Base-by-base conservation (phyloP, 2,113 vertebrate species). In the Silurus meridionalis region DNA sequence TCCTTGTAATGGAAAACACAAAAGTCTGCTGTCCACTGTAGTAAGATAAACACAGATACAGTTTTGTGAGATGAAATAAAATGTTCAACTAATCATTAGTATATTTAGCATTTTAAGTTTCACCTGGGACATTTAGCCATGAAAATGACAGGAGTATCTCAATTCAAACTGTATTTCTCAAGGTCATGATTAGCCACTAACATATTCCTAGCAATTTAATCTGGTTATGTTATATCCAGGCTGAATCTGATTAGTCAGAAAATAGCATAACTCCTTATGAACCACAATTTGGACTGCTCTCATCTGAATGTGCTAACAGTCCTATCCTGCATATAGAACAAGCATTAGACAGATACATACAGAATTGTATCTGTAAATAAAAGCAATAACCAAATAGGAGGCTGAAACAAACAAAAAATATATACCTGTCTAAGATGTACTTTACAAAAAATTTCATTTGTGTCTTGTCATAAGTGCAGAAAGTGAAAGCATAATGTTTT, bases 1-100 rank as follows among this genome's bases (percentile, higher is more conserved):
- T 15, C 71, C 48, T 17, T 80, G 84, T 11, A 81, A 86, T 86
- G 53, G 69, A 79, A 83, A 50, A 83, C 58, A 67, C 46, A 21
- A 60, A 75, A 48, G 67, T 58, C 46, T n/a, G 14, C 64, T 23
- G 8, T 58, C 10, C n/a, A 64, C 0, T 8, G n/a, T 28, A 55
- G 61, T 37, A n/a, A 37, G 80, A 58, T 82, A 63, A 48, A 82
- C 37, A 37, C 37, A 63, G 6, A n/a, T 14, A n/a, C 60, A 15
- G 60, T 23, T 61, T 48, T 46, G 37, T 28, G n/a, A 58, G 63
- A 60, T 60, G 50, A 60, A 25, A 85, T 80, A 2, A 80, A 79
- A 58, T 17, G 10, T 10, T n/a, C 72, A 48, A 19, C 19, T 11
- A 28, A 57, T 17, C n/a, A 78, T 9, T 58, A 80, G 4, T 58